Conservation (phyloP, 2,113 vertebrate genomes). For the Perca fluviatilis region DNA sequence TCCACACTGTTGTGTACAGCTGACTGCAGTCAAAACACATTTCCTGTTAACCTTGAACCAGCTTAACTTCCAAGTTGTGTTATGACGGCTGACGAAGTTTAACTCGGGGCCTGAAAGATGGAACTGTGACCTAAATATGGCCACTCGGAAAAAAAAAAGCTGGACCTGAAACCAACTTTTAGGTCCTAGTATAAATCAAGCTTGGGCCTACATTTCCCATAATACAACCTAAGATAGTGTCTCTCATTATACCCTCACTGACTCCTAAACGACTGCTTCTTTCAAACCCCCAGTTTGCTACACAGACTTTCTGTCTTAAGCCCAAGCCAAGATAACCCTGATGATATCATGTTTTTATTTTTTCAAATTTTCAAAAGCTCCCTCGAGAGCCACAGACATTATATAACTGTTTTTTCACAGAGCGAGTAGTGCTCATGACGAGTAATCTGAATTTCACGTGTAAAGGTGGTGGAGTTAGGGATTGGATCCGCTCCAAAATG, state of each 20-base stretch:
- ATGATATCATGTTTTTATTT: neutral
- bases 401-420: neutral
- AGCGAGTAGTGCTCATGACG: neutral
- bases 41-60: neutral
- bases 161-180: neutral
- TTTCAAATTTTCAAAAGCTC: neutral
- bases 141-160: neutral
- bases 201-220: neutral
- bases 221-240: neutral
- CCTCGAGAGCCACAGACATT: neutral
- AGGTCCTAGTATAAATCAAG: neutral
- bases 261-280: neutral
- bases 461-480: neutral
- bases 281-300: neutral
- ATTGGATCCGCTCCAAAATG: no score
- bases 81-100: neutral
- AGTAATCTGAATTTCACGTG: neutral
- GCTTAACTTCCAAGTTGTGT: neutral
- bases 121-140: neutral
- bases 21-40: neutral
- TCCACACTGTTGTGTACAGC: no score
- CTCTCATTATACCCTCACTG: neutral
- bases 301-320: neutral
- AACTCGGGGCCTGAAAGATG: neutral
- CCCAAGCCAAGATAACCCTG: neutral